phyloP scores from a whole-genome alignment of 2,113 vertebrate species.

The Myanophis thanlyinensis region DNA sequence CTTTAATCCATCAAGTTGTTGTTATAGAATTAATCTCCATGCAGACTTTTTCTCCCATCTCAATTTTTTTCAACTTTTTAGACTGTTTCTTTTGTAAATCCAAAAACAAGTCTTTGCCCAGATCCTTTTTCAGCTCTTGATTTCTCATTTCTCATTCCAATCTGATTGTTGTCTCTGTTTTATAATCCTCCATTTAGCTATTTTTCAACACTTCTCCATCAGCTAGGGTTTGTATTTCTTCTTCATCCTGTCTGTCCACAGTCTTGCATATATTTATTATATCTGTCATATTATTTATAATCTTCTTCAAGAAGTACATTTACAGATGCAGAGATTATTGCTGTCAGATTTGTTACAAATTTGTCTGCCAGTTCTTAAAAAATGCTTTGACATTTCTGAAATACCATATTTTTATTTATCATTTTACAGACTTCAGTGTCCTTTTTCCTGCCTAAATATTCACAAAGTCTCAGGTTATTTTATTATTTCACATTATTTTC shows the following conservation, averaged over 20 bases:
- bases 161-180: background rate
- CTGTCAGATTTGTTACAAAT: background rate
- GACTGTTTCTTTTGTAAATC: background rate
- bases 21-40: background rate
- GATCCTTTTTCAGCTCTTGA: background rate
- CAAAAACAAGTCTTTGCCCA: background rate
- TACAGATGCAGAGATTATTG: background rate
- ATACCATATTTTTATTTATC: background rate
- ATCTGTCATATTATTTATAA: background rate
- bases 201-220: background rate
- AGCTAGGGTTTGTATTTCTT: background rate
- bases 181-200: background rate
- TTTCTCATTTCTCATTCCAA: background rate
- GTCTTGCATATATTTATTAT: background rate
- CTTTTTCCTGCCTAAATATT: background rate
- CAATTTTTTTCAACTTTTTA: background rate
- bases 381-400: background rate
- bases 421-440: background rate
- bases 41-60: background rate
- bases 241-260: background rate
- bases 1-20: background rate
- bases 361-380: background rate
- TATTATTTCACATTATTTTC: background rate
- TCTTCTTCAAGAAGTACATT: background rate
- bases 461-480: background rate